phyloP scores from a whole-genome alignment of 2,797 vertebrate genomes.

The Peromyscus aztecus region DNA sequence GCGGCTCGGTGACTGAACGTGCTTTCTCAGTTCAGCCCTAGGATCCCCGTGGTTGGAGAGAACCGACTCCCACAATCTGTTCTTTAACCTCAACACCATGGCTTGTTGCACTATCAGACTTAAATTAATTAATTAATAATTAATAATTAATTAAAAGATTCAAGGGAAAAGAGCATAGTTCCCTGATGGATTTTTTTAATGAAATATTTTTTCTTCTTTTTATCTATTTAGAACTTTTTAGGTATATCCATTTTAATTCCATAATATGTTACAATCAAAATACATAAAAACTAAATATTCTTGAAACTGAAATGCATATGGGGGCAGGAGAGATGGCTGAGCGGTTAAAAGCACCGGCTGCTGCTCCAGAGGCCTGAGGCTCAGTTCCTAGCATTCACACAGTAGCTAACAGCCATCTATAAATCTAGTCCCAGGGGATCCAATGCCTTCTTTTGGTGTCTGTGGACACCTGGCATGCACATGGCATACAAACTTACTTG shows the following conservation, averaged over 20 bases:
- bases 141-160: no score
- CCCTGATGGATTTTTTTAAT: neutral
- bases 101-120: neutral
- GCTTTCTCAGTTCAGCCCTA: neutral
- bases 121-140: neutral
- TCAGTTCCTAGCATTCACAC: neutral
- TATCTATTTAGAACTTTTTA: slow-evolving; percentile 41
- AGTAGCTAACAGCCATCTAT: neutral
- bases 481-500: neutral
- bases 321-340: neutral
- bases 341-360: neutral
- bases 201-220: slow-evolving; percentile 46
- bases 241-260: slow-evolving; percentile 8
- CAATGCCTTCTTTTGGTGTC: neutral
- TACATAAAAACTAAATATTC: slow-evolving; percentile 29
- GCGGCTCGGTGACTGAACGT: neutral
- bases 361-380: no score
- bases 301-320: slow-evolving; percentile 27
- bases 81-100: neutral
- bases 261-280: slow-evolving; percentile 33
- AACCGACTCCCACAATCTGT: neutral
- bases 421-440: neutral
- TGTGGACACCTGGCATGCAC: neutral
- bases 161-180: neutral
- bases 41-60: neutral